Conservation (phyloP, 2,888 invertebrate species). For the Didymodactylos carnosus region DNA sequence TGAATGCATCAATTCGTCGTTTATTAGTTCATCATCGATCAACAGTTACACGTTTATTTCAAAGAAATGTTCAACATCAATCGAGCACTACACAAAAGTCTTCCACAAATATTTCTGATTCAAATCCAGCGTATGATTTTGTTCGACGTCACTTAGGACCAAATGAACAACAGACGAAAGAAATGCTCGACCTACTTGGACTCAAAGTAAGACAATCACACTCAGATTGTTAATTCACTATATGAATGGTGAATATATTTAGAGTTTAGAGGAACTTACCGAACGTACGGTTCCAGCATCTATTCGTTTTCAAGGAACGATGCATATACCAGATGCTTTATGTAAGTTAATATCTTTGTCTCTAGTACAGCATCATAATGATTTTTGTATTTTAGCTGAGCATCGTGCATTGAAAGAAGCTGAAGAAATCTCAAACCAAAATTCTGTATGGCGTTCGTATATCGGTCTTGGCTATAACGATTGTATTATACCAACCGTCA, state of each 20-base stretch:
- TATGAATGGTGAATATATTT: background rate
- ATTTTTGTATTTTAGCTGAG: background rate
- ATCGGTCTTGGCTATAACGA: constrained; percentile 98
- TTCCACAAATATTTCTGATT: too few species aligned
- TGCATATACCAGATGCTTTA: constrained; percentile 6
- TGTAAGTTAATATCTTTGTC: background rate
- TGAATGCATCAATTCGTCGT: too few species aligned
- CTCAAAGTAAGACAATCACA: background rate
- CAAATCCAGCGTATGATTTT: constrained; percentile 4
- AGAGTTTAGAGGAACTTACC: constrained; percentile 4
- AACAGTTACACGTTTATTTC: too few species aligned
- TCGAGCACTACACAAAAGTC: too few species aligned
- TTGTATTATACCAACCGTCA: constrained; percentile 81
- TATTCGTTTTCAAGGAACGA: background rate
- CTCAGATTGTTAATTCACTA: background rate
- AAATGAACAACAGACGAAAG: background rate
- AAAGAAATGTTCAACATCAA: too few species aligned
- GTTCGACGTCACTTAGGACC: constrained; percentile 6
- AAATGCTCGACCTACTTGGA: constrained; percentile 6
- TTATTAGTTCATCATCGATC: too few species aligned
- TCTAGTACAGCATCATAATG: too few species aligned
- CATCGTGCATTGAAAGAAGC: constrained; percentile 7
- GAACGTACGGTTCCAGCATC: constrained; percentile 4
- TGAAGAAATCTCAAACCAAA: constrained; percentile 29
- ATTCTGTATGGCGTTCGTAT: constrained; percentile 79